These are phyloP conservation scores for Meiosimyza platycephala DNA, from an alignment of 2,888 invertebrate species.

Conservation along the genomic window DNA sequence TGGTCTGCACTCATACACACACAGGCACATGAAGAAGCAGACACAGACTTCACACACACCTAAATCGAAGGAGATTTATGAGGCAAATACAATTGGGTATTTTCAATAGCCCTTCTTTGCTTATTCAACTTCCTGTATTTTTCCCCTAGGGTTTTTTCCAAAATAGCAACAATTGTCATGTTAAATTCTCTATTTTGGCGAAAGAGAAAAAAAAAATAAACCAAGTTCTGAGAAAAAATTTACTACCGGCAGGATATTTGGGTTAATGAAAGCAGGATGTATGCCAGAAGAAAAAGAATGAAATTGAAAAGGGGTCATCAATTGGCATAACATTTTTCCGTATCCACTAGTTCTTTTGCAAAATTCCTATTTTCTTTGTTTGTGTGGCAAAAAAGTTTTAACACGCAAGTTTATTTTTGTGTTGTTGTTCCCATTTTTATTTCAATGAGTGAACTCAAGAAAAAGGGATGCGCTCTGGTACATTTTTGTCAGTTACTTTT, in stretches of 20 bases:
- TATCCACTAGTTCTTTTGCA: neutral
- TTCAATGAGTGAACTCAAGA: too few species aligned
- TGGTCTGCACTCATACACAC: neutral
- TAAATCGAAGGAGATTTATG: too few species aligned
- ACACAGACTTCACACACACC: neutral
- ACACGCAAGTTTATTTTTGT: constrained; percentile 1
- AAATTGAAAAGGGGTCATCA: constrained; percentile 26
- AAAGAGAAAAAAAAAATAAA: too few species aligned
- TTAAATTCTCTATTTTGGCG: too few species aligned
- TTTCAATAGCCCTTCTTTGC: too few species aligned
- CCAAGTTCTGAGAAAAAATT: neutral
- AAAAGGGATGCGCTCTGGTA: too few species aligned
- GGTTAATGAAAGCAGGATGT: constrained; percentile 15
- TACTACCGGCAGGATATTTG: neutral
- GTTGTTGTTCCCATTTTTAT: too few species aligned
- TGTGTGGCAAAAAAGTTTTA: constrained; percentile 7
- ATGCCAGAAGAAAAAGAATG: neutral
- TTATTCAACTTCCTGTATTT: too few species aligned
- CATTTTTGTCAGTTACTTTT: neutral
- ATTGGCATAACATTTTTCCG: constrained; percentile 4
- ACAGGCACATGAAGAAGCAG: neutral
- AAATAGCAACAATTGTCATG: too few species aligned
- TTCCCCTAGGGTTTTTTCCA: too few species aligned
- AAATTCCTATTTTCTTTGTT: neutral
- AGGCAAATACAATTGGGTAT: too few species aligned